Evolutionary conservation across 1,140 invertebrate genomes (phyloP).

Genomic region (Lordiphosa collinella): DNA sequence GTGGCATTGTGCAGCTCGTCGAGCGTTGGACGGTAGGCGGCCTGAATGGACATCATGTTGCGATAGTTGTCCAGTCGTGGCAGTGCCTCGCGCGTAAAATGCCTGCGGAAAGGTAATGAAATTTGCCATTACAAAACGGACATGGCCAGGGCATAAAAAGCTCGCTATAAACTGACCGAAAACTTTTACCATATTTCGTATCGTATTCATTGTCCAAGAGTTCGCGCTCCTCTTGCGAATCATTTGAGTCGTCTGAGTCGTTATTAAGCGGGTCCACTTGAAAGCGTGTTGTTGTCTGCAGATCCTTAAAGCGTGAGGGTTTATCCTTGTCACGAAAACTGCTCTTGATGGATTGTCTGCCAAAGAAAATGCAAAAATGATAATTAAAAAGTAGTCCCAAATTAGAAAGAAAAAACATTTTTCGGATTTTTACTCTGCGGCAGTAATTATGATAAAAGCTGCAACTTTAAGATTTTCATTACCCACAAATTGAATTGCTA

Average conservation of each 20-base stretch:
- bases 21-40: constrained; percentile 92
- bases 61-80: constrained; percentile 96
- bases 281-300: constrained; percentile 82
- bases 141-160: background rate
- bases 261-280: constrained; percentile 81
- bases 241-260: constrained; percentile 79
- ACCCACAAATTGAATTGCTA: background rate
- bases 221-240: constrained; percentile 81
- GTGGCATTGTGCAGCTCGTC: constrained; percentile 95
- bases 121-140: constrained; percentile 1
- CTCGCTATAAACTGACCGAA: constrained; percentile 81
- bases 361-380: background rate
- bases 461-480: constrained; percentile 11
- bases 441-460: background rate
- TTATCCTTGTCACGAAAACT: constrained; percentile 83
- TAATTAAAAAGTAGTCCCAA: background rate
- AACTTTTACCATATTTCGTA: constrained; percentile 90
- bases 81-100: constrained; percentile 94
- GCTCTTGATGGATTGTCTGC: constrained; percentile 81
- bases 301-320: constrained; percentile 82
- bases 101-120: constrained; percentile 81
- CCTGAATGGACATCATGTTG: constrained; percentile 94
- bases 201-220: constrained; percentile 83
- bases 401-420: constrained; percentile 4
- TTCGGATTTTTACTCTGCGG: constrained; percentile 1